A percentile compares a stretch with the other conserved stretches of the same genome.
Conservation (phyloP, 2,797 vertebrate genomes). For the Tachyglossus aculeatus region DNA sequence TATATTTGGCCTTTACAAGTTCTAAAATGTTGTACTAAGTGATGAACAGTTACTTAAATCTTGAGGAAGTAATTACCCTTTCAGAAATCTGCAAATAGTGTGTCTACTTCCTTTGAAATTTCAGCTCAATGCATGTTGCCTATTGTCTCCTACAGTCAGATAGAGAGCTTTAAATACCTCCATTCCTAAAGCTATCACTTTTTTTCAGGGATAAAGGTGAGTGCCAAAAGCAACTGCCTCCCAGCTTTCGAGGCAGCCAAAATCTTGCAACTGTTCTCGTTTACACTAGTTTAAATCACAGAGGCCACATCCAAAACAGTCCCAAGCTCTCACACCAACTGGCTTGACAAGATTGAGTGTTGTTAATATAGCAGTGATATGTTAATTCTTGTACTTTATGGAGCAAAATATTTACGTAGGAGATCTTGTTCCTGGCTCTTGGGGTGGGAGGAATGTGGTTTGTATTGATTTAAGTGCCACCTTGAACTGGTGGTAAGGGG, state of each 20-base stretch:
- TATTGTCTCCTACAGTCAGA: too few relatives aligned
- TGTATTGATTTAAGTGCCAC: slow-evolving; percentile 45
- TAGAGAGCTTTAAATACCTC: too few relatives aligned
- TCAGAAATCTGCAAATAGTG: too few relatives aligned
- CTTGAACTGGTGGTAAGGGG: slow-evolving; percentile 24
- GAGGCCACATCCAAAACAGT: slow-evolving; percentile 38
- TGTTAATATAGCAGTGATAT: slow-evolving; percentile 37
- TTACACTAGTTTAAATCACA: slow-evolving; percentile 42
- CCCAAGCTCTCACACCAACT: not conserved
- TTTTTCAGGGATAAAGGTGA: slow-evolving; percentile 15
- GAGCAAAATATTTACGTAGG: slow-evolving; percentile 53
- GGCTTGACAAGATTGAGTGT: slow-evolving; percentile 4
- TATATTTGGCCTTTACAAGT: too few relatives aligned
- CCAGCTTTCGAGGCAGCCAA: slow-evolving; percentile 11
- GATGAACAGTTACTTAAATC: too few relatives aligned
- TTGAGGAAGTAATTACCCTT: too few relatives aligned
- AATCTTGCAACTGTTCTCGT: slow-evolving; percentile 45
- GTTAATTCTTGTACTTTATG: slow-evolving; percentile 35
- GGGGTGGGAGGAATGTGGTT: slow-evolving; percentile 36
- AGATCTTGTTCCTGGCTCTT: slow-evolving; percentile 41
- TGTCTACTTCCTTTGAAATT: too few relatives aligned
- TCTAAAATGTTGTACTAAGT: too few relatives aligned
- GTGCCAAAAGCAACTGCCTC: not conserved
- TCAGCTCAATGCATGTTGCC: too few relatives aligned
- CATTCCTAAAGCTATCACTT: too few relatives aligned